These are phyloP conservation scores for Myotis lucifugus DNA, from an alignment of 2,113 vertebrate genomes.

Conservation along the genomic window DNA sequence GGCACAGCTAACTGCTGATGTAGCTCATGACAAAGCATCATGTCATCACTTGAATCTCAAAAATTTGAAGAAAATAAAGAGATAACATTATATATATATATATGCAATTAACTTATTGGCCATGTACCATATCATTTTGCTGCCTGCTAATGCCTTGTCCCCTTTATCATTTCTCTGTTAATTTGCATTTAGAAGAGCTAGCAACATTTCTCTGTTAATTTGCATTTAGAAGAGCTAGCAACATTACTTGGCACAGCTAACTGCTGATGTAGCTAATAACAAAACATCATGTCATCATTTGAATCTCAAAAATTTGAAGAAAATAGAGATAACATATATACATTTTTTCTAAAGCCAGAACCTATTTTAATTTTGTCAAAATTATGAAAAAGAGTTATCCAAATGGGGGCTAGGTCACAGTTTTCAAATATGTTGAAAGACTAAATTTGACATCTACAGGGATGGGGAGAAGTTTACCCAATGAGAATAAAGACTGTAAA, in stretches of 20 bases:
- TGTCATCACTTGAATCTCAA: too few species aligned
- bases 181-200: constrained; percentile 76
- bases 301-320: constrained; percentile 55
- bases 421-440: constrained; percentile 32
- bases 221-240: constrained; percentile 73
- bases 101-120: constrained; percentile 43
- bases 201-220: constrained; percentile 59
- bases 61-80: too few species aligned
- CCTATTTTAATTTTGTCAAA: constrained; percentile 36
- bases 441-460: neutral
- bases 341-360: neutral
- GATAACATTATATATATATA: too few species aligned
- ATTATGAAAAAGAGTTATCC: neutral
- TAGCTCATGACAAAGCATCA: too few species aligned
- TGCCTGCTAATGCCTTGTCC: constrained; percentile 41
- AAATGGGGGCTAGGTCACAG: neutral
- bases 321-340: neutral
- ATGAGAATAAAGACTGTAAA: neutral
- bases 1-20: too few species aligned
- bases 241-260: constrained; percentile 68
- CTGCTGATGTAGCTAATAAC: constrained; percentile 61
- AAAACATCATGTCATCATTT: constrained; percentile 44
- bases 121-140: constrained; percentile 33
- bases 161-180: constrained; percentile 18
- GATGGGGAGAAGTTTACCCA: neutral